phyloP scores from a whole-genome alignment of 92 coral and sea anemone species.

The Palythoa heliodiscus region DNA sequence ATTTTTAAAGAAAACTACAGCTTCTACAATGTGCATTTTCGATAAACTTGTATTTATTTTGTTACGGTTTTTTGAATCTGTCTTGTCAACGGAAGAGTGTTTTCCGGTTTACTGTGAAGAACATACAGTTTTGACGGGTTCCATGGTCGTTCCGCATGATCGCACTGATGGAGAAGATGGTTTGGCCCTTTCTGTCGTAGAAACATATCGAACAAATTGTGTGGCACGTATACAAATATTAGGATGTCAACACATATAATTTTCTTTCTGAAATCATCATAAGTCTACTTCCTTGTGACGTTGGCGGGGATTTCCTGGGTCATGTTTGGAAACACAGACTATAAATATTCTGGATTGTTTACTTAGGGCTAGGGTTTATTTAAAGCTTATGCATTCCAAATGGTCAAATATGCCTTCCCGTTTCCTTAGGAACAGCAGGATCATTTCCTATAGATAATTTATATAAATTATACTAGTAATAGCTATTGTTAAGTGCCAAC shows the following conservation, averaged over 20 bases:
- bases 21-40: background rate
- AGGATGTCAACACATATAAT: background rate
- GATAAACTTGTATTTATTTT: background rate
- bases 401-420: background rate
- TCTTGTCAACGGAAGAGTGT: conserved; percentile 31
- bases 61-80: background rate
- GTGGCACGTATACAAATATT: background rate
- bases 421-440: too few relatives aligned
- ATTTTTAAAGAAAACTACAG: background rate
- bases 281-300: background rate
- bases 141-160: conserved; percentile 1
- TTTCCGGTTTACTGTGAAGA: conserved; percentile 29
- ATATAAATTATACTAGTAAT: too few relatives aligned
- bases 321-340: background rate
- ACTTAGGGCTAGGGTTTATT: background rate
- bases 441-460: too few relatives aligned
- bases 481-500: too few relatives aligned
- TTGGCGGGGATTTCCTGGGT: conserved; percentile 30
- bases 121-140: background rate
- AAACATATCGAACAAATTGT: background rate
- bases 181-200: background rate
- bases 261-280: background rate
- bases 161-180: conserved; percentile 12
- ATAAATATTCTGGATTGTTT: background rate
- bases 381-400: background rate